These are phyloP conservation scores for Scomber scombrus DNA, from an alignment of 2,113 vertebrate genomes.

Conservation along the genomic window DNA sequence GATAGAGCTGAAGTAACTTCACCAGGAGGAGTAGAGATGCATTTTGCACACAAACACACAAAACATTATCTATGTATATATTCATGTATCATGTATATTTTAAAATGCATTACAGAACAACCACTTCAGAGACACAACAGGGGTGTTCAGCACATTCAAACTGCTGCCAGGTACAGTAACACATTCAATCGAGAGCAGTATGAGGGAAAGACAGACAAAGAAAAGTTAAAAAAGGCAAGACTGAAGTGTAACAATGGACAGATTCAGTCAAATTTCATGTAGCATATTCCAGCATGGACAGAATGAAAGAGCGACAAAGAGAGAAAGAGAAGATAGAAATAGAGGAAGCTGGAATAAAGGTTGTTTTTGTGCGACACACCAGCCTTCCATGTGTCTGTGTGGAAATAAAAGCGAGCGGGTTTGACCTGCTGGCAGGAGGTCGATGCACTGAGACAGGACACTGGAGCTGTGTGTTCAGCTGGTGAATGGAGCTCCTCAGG, in stretches of 20 bases:
- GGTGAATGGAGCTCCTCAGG: slow-evolving; percentile 52
- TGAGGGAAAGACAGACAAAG: neutral
- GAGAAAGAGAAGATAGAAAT: neutral
- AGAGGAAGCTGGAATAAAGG: slow-evolving; percentile 36
- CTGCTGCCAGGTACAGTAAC: slow-evolving; percentile 36
- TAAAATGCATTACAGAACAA: neutral
- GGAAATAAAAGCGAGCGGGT: slow-evolving; percentile 58
- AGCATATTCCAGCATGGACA: slow-evolving; percentile 25
- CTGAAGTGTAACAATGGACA: slow-evolving; percentile 41
- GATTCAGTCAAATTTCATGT: slow-evolving; percentile 25
- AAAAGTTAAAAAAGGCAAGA: slow-evolving; percentile 25
- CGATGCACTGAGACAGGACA: slow-evolving; percentile 50
- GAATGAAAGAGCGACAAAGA: slow-evolving; percentile 6
- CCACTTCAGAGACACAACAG: slow-evolving; percentile 15
- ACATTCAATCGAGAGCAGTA: slow-evolving; percentile 1
- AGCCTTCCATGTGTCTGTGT: slow-evolving; percentile 38
- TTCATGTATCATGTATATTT: too few relatives aligned
- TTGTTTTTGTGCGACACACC: slow-evolving; percentile 43
- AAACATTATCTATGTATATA: too few relatives aligned
- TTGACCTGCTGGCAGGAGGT: slow-evolving; percentile 54
- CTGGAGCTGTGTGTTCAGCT: slow-evolving; percentile 56
- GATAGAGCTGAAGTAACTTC: too few relatives aligned
- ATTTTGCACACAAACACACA: too few relatives aligned
- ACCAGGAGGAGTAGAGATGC: too few relatives aligned
- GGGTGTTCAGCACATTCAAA: slow-evolving; percentile 23